phyloP scores from a whole-genome alignment of 2,797 vertebrate genomes.

The Harpagifer antarcticus region DNA sequence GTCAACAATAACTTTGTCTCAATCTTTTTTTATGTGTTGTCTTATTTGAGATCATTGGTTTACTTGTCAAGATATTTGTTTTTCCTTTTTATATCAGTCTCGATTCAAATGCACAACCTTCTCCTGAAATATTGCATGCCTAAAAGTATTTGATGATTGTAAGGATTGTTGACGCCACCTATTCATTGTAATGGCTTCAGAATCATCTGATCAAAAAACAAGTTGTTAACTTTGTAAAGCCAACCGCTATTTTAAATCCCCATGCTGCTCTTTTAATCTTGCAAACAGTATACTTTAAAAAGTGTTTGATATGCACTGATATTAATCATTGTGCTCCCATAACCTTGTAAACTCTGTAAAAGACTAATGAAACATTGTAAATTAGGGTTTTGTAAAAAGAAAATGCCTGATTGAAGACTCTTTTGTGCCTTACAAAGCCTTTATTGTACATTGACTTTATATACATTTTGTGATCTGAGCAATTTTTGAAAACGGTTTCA shows the following conservation, averaged over 20 bases:
- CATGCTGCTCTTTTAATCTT: conserved; percentile 17
- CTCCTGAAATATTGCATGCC: conserved; percentile 18
- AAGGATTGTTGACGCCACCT: background rate
- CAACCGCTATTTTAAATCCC: background rate
- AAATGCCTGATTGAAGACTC: background rate
- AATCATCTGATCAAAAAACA: background rate
- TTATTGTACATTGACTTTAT: background rate
- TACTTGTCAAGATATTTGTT: conserved; percentile 10
- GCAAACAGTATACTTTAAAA: background rate
- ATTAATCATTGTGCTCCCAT: background rate
- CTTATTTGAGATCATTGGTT: conserved; percentile 8
- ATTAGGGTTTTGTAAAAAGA: conserved; percentile 22
- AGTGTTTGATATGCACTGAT: conserved; percentile 16
- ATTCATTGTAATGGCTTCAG: background rate
- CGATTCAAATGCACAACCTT: conserved; percentile 3
- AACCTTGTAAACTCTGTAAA: conserved; percentile 24
- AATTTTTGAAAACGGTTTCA: background rate
- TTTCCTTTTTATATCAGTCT: background rate
- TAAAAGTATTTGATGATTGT: conserved; percentile 18
- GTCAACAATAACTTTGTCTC: background rate
- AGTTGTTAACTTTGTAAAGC: background rate
- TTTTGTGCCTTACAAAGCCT: background rate
- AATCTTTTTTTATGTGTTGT: conserved; percentile 3
- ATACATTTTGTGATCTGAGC: background rate
- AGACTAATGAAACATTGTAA: conserved; percentile 24